Base-by-base conservation (phyloP, 2,113 vertebrate genomes). In the Fregetta grallaria region DNA sequence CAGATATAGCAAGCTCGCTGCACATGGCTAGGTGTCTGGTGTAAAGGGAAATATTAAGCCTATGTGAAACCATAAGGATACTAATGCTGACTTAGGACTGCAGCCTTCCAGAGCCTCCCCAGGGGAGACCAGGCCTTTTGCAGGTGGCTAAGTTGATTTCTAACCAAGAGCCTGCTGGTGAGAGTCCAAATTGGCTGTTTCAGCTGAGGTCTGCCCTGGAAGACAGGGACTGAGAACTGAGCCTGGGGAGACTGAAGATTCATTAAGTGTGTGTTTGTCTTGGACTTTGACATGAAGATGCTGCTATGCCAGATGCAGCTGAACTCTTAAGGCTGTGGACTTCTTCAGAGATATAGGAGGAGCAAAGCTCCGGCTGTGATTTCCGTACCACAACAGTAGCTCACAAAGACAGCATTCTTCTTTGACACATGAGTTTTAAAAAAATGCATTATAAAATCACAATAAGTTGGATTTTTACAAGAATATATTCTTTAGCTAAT, bases 261-360 rank as follows among this genome's bases (percentile, higher is more conserved):
- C 59, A 78, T 86, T 92, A 91, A 94, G 16, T 50, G 22, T 59
- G 10, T 95, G 71, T 95, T 94, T 96, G 49, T 93, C 63, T 94
- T 94, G 92, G 90, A 66, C 53, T 86, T 85, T 58, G 78, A 66
- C 74, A 68, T 18, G 81, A 91, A 82, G 90, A 94, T 88, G 53
- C 25, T 90, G 58, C 87, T 94, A 18, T 77, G 92, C 58, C 85
- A 94, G 62, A 79, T 66, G 82, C 45, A 75, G 74, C 56, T 78
- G 50, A 89, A 72, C 36, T 71, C 65, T 44, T 85, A 85, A 81
- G 56, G 38, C 29, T 82, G 53, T 61, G 40, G 74, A 52, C 30
- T 86, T 67, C 53, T 73, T 79, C 2, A 1, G 56, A 52, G 19
- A 32, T 40, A 19, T 0, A 74, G 47, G 72, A 90, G 67, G 36